Evolutionary conservation across 2,888 invertebrate genomes (phyloP), one percentile per base, ranked within the genome.

Genomic region (Stenolophus ochropezus): DNA sequence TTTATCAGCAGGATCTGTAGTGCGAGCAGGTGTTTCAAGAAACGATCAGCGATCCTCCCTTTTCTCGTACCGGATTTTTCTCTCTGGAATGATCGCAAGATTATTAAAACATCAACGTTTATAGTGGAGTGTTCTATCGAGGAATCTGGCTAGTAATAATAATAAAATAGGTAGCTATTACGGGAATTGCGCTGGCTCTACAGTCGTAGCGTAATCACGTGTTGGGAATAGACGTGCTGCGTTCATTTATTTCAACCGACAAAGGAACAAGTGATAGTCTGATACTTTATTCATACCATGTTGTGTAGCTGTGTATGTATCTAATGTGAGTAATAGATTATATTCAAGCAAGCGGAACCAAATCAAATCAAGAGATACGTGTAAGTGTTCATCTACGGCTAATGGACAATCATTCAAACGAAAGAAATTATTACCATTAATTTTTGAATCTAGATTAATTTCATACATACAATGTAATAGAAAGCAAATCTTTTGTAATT

Each of bases 61-160:
- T 69, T 69, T 69, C 65, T 69, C 65, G 65, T 69, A 27, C n/a
- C 14, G 11, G 18, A 69, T 69, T 69, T 69, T 69, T 69, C 65
- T 27, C 0, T 18, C 33, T 69, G n/a, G 8, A 69, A 69, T 69
- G 65, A 69, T 69, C 27, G 14, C 5, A 33, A 33, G 33, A 69
- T 69, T 69, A 69, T 69, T 69, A 69, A 69, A 69, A 69, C 65
- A 69, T 69, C 65, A 69, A 69, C 33, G 23, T 58, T 58, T 69
- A 69, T 61, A 69, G 65, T 27, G 18, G 33, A 8, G 18, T 33
- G 33, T 33, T 33, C 27, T 69, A 33, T 33, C 18, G 33, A 65
- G 18, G 16, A 33, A 69, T 69, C 65, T 33, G 33, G 65, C 27
- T 69, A 27, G 65, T 69, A 69, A 69, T 69, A 65, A 69, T 69